phyloP scores from a whole-genome alignment of 2,888 invertebrate genomes.

The Nemapogon koenigi region DNA sequence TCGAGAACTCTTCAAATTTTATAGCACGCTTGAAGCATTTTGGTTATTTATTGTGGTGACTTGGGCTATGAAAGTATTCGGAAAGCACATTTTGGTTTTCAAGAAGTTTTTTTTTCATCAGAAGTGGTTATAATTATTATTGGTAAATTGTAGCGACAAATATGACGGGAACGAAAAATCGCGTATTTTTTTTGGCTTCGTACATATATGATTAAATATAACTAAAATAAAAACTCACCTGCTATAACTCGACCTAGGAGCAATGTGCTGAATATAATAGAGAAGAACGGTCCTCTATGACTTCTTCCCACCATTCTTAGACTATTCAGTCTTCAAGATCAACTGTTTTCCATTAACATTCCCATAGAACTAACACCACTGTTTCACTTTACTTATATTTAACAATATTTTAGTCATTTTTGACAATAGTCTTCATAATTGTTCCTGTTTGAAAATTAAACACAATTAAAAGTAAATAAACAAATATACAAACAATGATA shows the following conservation, averaged over 20 bases:
- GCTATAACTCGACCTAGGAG: slow-evolving; percentile 53
- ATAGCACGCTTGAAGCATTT: no score
- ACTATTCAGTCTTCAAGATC: slow-evolving; percentile 19
- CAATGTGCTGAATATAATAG: slow-evolving; percentile 51
- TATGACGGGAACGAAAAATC: neutral
- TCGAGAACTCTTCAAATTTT: no score
- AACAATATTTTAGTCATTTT: no score
- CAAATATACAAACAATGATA: neutral
- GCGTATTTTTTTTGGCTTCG: neutral
- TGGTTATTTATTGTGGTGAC: no score
- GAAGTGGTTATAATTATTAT: no score
- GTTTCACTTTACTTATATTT: no score
- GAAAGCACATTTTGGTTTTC: no score
- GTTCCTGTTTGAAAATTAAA: neutral
- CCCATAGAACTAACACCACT: no score
- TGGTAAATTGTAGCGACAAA: no score
- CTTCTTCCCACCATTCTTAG: slow-evolving; percentile 38
- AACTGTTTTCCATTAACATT: no score
- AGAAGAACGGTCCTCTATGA: slow-evolving; percentile 38
- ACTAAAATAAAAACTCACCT: slow-evolving; percentile 29
- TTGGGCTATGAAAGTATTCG: no score
- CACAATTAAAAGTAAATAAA: neutral
- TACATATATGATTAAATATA: neutral
- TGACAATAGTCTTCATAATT: neutral
- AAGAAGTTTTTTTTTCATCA: no score